Evolutionary conservation across 1,140 invertebrate genomes (phyloP).

Genomic region (Epicauta chinensis): DNA sequence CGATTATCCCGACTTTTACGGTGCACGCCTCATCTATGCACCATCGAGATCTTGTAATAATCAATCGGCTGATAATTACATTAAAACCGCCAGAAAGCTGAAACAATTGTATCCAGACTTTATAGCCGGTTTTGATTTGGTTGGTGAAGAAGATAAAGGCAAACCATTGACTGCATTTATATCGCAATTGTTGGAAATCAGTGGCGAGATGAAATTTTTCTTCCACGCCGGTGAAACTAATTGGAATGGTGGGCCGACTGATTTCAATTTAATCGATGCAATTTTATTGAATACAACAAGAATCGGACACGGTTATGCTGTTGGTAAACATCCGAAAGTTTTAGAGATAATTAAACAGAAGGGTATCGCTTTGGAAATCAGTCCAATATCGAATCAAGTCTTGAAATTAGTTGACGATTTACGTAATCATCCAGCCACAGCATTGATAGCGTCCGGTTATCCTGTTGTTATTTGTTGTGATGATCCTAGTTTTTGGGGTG

Average conservation of each 20-base stretch:
- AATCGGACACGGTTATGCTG: slow-evolving; percentile 57
- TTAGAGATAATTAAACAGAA: slow-evolving; percentile 53
- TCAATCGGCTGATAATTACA: slow-evolving; percentile 33
- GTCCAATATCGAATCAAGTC: slow-evolving; percentile 73
- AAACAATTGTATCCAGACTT: slow-evolving; percentile 48
- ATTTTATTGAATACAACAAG: slow-evolving; percentile 60
- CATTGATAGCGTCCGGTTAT: slow-evolving; percentile 56
- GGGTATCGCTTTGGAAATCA: slow-evolving; percentile 72
- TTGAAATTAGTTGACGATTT: slow-evolving; percentile 66
- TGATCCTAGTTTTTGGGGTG: slow-evolving; percentile 63
- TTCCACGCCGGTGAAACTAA: slow-evolving; percentile 76
- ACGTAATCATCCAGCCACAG: slow-evolving; percentile 71
- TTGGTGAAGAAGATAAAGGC: slow-evolving; percentile 67
- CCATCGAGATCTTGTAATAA: slow-evolving; percentile 40
- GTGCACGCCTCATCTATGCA: slow-evolving; percentile 57
- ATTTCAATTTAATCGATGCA: slow-evolving; percentile 62
- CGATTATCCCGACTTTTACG: slow-evolving; percentile 55
- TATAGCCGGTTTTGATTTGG: slow-evolving; percentile 66
- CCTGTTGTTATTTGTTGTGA: slow-evolving; percentile 58
- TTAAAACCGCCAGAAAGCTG: slow-evolving; percentile 41
- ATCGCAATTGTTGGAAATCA: slow-evolving; percentile 46
- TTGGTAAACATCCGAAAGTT: slow-evolving; percentile 67
- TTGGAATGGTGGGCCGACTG: slow-evolving; percentile 45
- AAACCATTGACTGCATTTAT: slow-evolving; percentile 55
- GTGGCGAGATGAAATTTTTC: slow-evolving; percentile 53